These are phyloP conservation scores for Camponotus vicinus DNA, from an alignment of 1,140 invertebrate genomes.

Conservation along the genomic window DNA sequence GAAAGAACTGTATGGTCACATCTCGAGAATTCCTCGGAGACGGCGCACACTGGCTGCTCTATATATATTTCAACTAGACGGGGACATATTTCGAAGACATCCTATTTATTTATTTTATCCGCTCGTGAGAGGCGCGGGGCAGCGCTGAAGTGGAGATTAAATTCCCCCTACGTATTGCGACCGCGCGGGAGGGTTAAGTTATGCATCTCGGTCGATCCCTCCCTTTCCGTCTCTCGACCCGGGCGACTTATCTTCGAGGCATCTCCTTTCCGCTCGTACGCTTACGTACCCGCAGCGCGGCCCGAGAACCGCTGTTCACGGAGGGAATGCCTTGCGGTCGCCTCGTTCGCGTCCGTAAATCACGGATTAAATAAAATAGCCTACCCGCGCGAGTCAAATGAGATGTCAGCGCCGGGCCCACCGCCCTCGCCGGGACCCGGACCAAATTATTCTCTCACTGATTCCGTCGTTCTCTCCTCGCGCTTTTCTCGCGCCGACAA, in stretches of 20 bases:
- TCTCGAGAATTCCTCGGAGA: slow-evolving; percentile 64
- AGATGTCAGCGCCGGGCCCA: slow-evolving; percentile 74
- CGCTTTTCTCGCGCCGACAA: slow-evolving; percentile 17
- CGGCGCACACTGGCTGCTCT: slow-evolving; percentile 62
- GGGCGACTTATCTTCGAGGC: slow-evolving; percentile 70
- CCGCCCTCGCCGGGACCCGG: slow-evolving; percentile 65
- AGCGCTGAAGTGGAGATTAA: slow-evolving; percentile 68
- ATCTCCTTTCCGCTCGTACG: slow-evolving; percentile 60
- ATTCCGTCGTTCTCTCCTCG: slow-evolving; percentile 18
- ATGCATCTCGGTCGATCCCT: slow-evolving; percentile 75
- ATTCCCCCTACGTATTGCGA: slow-evolving; percentile 72
- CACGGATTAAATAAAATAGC: slow-evolving; percentile 78
- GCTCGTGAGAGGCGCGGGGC: slow-evolving; percentile 37
- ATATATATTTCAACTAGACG: slow-evolving; percentile 77
- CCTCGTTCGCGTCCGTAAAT: slow-evolving; percentile 73
- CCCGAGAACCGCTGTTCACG: slow-evolving; percentile 47
- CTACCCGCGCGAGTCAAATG: slow-evolving; percentile 74
- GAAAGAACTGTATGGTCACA: slow-evolving; percentile 19
- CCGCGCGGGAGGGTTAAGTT: slow-evolving; percentile 71
- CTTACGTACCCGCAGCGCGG: slow-evolving; percentile 66
- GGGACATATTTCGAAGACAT: slow-evolving; percentile 76
- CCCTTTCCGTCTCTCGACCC: slow-evolving; percentile 13
- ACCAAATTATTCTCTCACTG: slow-evolving; percentile 68
- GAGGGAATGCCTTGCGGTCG: slow-evolving; percentile 65
- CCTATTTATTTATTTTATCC: slow-evolving; percentile 78